Evolutionary conservation across 2,797 vertebrate genomes (phyloP).

Genomic region (Phoebastria nigripes): DNA sequence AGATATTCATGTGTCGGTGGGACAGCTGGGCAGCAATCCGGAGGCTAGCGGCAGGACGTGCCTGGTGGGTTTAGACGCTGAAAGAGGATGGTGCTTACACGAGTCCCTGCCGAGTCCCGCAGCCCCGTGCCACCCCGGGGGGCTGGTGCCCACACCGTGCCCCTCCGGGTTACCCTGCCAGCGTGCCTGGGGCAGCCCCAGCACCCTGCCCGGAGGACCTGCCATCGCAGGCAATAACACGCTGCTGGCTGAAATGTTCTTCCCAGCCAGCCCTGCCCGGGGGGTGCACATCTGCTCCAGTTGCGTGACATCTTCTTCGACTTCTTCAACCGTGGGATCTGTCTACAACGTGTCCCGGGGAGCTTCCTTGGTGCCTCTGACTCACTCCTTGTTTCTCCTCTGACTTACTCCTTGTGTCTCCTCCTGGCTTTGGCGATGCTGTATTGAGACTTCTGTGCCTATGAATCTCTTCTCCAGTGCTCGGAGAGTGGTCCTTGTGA

Average conservation of each 20-base stretch:
- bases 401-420: no score
- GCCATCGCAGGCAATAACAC: accelerated
- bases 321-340: background rate
- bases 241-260: background rate
- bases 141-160: background rate
- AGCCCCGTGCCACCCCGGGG: no score
- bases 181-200: background rate
- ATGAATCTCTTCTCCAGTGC: background rate
- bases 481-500: background rate
- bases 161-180: background rate
- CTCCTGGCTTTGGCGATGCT: background rate
- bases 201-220: background rate
- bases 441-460: background rate
- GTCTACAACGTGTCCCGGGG: background rate
- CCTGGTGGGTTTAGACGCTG: background rate
- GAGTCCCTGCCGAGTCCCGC: background rate
- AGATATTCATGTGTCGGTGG: accelerated
- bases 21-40: accelerated
- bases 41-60: background rate
- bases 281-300: background rate
- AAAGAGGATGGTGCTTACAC: background rate
- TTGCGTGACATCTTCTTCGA: background rate
- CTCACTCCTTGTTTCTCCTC: background rate
- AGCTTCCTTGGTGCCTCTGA: background rate
- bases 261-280: background rate